Conservation (phyloP, 2,113 vertebrate genomes). For the Aviceda subcristata region DNA sequence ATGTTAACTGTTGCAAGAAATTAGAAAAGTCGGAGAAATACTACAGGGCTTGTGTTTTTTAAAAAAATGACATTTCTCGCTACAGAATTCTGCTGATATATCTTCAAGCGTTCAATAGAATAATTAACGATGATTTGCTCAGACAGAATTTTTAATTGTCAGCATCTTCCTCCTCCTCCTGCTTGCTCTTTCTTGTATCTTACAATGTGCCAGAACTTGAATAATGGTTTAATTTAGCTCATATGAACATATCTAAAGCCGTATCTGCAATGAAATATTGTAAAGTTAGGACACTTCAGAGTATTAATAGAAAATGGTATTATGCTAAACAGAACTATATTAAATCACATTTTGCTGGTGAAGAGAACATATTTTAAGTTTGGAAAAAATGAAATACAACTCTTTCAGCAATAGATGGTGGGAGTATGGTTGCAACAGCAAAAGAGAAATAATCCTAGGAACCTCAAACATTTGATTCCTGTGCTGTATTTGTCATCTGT, state of each 20-base stretch:
- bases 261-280: slow-evolving; percentile 20
- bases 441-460: neutral
- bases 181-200: neutral
- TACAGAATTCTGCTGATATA: neutral
- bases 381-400: neutral
- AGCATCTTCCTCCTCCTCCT: neutral
- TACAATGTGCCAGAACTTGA: neutral
- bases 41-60: neutral
- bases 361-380: neutral
- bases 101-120: neutral
- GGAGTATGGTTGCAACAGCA: neutral
- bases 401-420: neutral
- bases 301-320: slow-evolving; percentile 1
- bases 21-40: neutral
- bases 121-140: neutral
- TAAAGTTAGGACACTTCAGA: neutral
- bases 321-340: neutral
- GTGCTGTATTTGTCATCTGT: neutral
- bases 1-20: neutral
- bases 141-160: neutral
- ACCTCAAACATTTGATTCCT: neutral
- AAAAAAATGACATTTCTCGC: neutral
- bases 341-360: neutral
- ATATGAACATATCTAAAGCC: neutral
- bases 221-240: slow-evolving; percentile 33